Base-by-base conservation (phyloP, 2,888 invertebrate species). In the Stratiomys singularior region DNA sequence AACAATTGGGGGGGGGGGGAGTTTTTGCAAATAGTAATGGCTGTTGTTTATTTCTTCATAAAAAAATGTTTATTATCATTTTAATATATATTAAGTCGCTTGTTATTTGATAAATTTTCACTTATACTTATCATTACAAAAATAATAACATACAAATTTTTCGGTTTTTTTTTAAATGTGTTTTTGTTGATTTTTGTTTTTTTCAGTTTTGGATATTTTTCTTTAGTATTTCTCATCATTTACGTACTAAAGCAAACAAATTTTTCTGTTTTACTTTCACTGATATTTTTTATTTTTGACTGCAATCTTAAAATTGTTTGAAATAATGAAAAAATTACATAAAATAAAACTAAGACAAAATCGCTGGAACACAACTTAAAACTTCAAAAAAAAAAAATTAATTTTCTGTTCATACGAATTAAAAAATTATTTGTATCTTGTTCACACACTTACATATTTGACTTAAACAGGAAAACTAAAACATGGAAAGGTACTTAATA, bases 281-380 rank as follows among this genome's bases (percentile, higher is more conserved):
- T 63, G 18, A 63, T 63, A 3, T 63, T 15, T 15, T 63, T 63
- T 63, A 9, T 21, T n/a, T n/a, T n/a, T n/a, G n/a, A n/a, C n/a
- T n/a, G n/a, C n/a, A n/a, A n/a, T n/a, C n/a, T n/a, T n/a, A n/a
- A n/a, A n/a, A 60, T 60, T 52, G 3, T 52, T 52, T 52, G 15
- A 52, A 4, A 52, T 37, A 37, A 5, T 37, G 37, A 37, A 37
- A 37, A 9, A 37, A 37, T 37, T 37, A 9, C 3, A 37, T 5
- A 5, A 37, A 37, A 37, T 5, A 37, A 37, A 37, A 37, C 3
- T 37, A 5, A 9, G 9, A 37, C 3, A 37, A 37, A 67, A 21
- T 46, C 69, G 46, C 69, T 69, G 46, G 21, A 69, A 69, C 69
- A 69, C 69, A 69, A 69, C 69, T 69, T 69, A 69, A 25, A 23